These are phyloP conservation scores for Meloidogyne hapla DNA, from an alignment of 1,140 invertebrate genomes.

Conservation along the genomic window DNA sequence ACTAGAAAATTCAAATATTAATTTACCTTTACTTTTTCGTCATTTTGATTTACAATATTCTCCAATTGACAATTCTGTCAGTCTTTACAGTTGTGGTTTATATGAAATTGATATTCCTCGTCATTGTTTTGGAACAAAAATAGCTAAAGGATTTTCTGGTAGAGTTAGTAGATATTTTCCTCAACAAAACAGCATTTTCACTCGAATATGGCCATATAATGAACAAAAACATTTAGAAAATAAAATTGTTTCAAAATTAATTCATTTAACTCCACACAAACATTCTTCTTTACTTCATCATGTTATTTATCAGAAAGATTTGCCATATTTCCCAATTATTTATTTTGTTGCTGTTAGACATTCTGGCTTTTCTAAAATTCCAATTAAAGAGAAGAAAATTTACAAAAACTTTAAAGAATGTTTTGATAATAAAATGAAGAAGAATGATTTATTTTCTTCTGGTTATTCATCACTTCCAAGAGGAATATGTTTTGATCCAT, in stretches of 20 bases:
- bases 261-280: constrained; percentile 13
- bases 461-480: background rate
- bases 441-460: background rate
- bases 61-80: constrained; percentile 14
- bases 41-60: constrained; percentile 12
- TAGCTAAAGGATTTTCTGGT: background rate
- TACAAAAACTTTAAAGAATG: background rate
- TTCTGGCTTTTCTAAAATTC: constrained; percentile 36
- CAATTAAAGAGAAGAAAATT: constrained; percentile 5
- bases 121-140: background rate
- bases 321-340: constrained; percentile 28
- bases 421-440: background rate
- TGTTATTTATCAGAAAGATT: constrained; percentile 12
- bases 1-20: background rate
- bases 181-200: background rate
- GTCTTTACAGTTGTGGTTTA: constrained; percentile 6
- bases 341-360: constrained; percentile 37
- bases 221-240: background rate
- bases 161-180: background rate
- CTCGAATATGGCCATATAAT: background rate
- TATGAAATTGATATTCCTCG: background rate
- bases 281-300: constrained; percentile 2
- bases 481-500: constrained; percentile 21
- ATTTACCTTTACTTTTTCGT: constrained; percentile 4
- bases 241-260: constrained; percentile 11